phyloP scores from a whole-genome alignment of 2,797 vertebrate genomes.

The Enteromius afrohamiltoni region DNA sequence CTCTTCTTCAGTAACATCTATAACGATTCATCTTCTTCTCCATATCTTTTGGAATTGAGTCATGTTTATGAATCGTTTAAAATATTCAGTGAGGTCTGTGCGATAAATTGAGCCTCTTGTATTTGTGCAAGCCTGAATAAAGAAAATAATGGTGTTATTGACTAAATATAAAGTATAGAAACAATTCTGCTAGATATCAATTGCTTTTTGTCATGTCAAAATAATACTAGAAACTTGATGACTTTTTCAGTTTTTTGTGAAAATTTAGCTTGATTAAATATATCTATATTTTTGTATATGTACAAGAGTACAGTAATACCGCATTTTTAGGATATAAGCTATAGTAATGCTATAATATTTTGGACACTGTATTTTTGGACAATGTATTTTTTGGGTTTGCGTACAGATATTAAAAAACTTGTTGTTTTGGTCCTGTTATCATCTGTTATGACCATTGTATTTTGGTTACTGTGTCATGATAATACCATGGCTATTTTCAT shows the following conservation, averaged over 20 bases:
- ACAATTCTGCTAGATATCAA: too few species aligned
- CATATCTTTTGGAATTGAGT: background rate
- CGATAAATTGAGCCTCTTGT: too few species aligned
- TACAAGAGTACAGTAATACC: background rate
- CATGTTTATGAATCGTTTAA: background rate
- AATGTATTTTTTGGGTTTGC: background rate
- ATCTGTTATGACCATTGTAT: background rate
- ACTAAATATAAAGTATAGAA: too few species aligned
- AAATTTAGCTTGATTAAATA: too few species aligned
- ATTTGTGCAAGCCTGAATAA: too few species aligned
- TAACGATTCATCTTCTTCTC: background rate
- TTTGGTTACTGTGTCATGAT: background rate
- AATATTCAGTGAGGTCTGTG: background rate
- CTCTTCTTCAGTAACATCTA: background rate
- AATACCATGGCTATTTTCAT: background rate
- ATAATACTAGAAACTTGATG: too few species aligned
- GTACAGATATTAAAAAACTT: background rate
- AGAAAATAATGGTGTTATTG: too few species aligned
- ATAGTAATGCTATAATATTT: background rate
- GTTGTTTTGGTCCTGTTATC: too few species aligned
- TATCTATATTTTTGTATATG: background rate
- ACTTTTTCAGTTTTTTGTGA: too few species aligned
- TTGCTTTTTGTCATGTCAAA: too few species aligned
- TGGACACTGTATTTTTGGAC: background rate
- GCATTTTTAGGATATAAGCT: background rate